A percentile compares a stretch with the other conserved stretches of the same genome.
Evolutionary conservation across 1,140 invertebrate genomes (phyloP).

Genomic region (Rhagoletis zephyria): DNA sequence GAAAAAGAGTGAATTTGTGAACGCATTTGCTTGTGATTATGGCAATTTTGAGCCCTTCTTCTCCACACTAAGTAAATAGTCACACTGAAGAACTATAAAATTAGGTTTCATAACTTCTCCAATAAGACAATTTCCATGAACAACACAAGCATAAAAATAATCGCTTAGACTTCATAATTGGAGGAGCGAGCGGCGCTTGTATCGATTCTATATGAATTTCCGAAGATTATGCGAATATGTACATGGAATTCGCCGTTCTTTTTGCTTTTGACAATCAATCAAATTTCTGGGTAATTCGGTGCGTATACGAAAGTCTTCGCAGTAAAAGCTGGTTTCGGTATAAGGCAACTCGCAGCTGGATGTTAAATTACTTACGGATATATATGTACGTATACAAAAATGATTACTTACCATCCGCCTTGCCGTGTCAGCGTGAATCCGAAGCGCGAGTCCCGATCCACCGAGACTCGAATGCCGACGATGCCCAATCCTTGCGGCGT

Average conservation of each 20-base stretch:
- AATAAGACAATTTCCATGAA: conserved; percentile 27
- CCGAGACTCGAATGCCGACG: conserved; percentile 95
- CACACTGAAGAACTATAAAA: too few species aligned
- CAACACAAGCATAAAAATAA: background rate
- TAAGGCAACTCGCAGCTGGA: too few species aligned
- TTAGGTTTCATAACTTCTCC: background rate
- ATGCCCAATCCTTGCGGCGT: conserved; percentile 94
- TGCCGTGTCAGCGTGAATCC: conserved; percentile 95
- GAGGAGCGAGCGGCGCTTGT: background rate
- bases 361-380: background rate
- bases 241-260: too few species aligned
- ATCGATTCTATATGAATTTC: too few species aligned
- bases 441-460: conserved; percentile 92
- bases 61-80: too few species aligned
- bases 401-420: conserved; percentile 90
- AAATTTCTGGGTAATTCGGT: background rate
- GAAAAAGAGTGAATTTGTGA: too few species aligned
- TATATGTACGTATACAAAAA: background rate
- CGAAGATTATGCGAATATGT: too few species aligned
- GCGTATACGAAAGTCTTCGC: background rate
- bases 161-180: background rate
- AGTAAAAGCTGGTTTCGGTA: background rate
- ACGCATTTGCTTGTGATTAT: too few species aligned
- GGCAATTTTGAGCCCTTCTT: too few species aligned
- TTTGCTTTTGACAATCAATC: background rate